Conservation (phyloP, 37 sponge, comb jelly and placozoan species). For the Dysidea cf. avara region DNA sequence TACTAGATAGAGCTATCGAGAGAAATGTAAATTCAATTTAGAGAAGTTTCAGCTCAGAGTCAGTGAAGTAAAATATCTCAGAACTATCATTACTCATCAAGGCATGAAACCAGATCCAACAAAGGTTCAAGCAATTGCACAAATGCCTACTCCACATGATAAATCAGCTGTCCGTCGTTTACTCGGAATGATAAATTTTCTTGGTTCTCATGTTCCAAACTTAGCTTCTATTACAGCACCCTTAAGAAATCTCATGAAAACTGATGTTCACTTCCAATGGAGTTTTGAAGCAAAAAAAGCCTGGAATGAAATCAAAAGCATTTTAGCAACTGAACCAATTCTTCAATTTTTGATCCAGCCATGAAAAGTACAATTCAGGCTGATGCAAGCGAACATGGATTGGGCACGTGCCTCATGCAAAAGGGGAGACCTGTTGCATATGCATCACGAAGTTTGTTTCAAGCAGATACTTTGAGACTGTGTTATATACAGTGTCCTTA, state of each 20-base stretch:
- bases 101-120: slow-evolving; percentile 21
- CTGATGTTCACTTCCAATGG: too few species aligned
- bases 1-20: background rate
- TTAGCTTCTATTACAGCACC: slow-evolving; percentile 5
- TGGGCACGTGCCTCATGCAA: slow-evolving; percentile 32
- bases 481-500: too few species aligned
- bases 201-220: slow-evolving; percentile 12
- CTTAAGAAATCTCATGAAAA: background rate
- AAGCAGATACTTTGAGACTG: background rate
- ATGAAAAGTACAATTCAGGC: background rate
- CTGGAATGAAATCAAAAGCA: slow-evolving; percentile 4
- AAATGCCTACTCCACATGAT: slow-evolving; percentile 23
- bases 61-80: slow-evolving; percentile 10
- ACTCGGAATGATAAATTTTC: slow-evolving; percentile 18
- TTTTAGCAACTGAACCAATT: slow-evolving; percentile 16
- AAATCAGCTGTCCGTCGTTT: slow-evolving; percentile 6
- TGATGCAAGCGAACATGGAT: slow-evolving; percentile 35
- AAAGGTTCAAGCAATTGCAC: slow-evolving; percentile 7
- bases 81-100: background rate
- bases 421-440: slow-evolving; percentile 41
- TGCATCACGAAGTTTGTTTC: slow-evolving; percentile 15
- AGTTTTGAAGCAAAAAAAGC: slow-evolving; percentile 6
- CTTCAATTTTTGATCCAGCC: slow-evolving; percentile 20
- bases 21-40: slow-evolving; percentile 10
- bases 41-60: too few species aligned